These are phyloP conservation scores for Quadroppia sp. DNA, from an alignment of 2,888 invertebrate genomes.

Conservation along the genomic window DNA sequence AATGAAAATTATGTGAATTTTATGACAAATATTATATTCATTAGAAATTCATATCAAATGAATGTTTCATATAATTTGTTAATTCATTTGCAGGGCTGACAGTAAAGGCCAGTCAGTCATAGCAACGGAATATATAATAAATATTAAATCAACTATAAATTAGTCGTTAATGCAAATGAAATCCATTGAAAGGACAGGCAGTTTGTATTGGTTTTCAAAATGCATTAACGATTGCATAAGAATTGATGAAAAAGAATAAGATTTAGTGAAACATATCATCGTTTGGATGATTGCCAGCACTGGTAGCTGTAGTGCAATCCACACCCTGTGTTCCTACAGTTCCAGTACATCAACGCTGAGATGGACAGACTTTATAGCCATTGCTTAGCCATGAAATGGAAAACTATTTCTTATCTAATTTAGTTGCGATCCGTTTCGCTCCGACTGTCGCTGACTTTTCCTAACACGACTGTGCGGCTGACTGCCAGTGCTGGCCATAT, in stretches of 20 bases:
- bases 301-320: neutral
- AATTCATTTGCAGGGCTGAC: too few species aligned
- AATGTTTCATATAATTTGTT: too few species aligned
- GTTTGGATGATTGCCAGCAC: neutral
- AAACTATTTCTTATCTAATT: constrained; percentile 32
- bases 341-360: neutral
- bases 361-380: constrained; percentile 3
- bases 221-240: neutral
- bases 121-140: too few species aligned
- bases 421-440: constrained; percentile 11
- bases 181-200: neutral
- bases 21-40: too few species aligned
- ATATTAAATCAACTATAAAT: too few species aligned
- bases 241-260: neutral
- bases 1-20: too few species aligned
- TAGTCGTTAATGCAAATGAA: too few species aligned
- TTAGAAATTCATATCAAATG: too few species aligned
- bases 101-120: too few species aligned
- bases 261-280: neutral
- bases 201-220: neutral
- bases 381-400: constrained; percentile 4
- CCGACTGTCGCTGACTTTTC: neutral
- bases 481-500: neutral
- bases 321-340: neutral
- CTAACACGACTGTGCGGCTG: neutral